A percentile compares a stretch with the other conserved stretches of the same genome.
Evolutionary conservation across 1,140 invertebrate genomes (phyloP).

Genomic region (Drosophila ercepeae): DNA sequence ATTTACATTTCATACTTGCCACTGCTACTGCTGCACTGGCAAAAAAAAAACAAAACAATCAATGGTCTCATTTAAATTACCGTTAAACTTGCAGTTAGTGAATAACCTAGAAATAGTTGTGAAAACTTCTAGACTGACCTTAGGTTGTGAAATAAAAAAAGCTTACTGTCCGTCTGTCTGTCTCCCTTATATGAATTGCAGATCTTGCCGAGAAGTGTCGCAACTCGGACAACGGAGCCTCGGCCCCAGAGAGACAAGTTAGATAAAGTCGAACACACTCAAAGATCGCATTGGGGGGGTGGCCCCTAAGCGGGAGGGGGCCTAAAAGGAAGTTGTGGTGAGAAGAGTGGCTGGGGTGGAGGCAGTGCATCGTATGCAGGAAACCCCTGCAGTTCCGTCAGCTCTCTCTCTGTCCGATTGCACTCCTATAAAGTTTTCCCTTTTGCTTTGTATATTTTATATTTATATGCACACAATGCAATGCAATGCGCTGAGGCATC

Average conservation of each 20-base stretch:
- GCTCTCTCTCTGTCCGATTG: not conserved
- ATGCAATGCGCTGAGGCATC: too few species aligned
- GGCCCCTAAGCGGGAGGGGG: too few species aligned
- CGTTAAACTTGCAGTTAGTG: not conserved
- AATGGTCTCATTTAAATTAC: slow-evolving; percentile 2
- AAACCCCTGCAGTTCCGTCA: not conserved
- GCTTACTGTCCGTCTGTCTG: too few species aligned
- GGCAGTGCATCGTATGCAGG: too few species aligned
- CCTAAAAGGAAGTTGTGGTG: not conserved
- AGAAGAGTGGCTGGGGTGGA: too few species aligned
- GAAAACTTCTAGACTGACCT: slow-evolving; percentile 20
- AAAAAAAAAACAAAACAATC: not conserved
- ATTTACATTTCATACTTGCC: not conserved
- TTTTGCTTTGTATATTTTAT: too few species aligned
- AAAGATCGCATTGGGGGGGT: not conserved
- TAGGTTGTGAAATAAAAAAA: not conserved
- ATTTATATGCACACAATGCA: too few species aligned
- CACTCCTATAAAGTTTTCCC: too few species aligned
- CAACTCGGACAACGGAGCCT: slow-evolving; percentile 29
- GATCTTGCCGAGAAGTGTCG: slow-evolving; percentile 38
- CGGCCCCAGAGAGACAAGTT: slow-evolving; percentile 4
- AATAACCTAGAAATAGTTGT: not conserved
- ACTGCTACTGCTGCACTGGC: not conserved
- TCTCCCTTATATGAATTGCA: slow-evolving; percentile 32
- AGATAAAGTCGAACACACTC: slow-evolving; percentile 22